A percentile compares a stretch with the other conserved stretches of the same genome.
Conservation (phyloP, 2,888 invertebrate genomes). For the Microdon myrmicae region DNA sequence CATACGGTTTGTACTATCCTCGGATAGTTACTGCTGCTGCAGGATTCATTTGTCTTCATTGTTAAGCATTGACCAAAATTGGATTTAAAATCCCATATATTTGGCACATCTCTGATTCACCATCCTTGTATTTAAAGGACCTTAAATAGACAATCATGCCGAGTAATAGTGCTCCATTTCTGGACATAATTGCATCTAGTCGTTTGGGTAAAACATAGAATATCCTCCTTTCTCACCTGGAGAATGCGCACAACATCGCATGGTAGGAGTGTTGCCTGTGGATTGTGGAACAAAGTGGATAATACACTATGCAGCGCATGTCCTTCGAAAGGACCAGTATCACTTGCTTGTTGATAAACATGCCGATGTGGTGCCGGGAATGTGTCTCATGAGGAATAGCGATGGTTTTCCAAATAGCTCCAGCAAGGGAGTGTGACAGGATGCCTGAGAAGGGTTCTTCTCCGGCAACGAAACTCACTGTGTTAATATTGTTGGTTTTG, state of each 20-base stretch:
- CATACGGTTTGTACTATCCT: too few relatives aligned
- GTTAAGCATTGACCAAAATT: too few relatives aligned
- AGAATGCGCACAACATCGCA: constrained; percentile 28
- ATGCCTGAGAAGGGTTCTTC: constrained; percentile 1
- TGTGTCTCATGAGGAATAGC: constrained; percentile 14
- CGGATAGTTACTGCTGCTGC: too few relatives aligned
- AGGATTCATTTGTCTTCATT: too few relatives aligned
- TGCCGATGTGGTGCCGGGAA: constrained; percentile 13
- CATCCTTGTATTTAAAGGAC: too few relatives aligned
- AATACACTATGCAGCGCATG: constrained; percentile 19
- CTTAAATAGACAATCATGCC: too few relatives aligned
- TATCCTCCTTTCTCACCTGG: constrained; percentile 4
- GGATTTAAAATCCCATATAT: too few relatives aligned
- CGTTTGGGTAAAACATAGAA: constrained; percentile 5
- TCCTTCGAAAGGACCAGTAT: constrained; percentile 16
- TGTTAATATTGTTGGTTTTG: constrained; percentile 43
- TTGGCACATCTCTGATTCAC: too few relatives aligned
- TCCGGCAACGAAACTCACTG: constrained; percentile 11
- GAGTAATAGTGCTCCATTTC: too few relatives aligned
- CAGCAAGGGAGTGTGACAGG: constrained; percentile 2
- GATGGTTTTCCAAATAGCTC: constrained; percentile 9
- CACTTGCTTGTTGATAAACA: constrained; percentile 13
- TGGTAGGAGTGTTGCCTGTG: constrained; percentile 7
- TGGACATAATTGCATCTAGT: neutral
- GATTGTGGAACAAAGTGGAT: constrained; percentile 33